Evolutionary conservation across 2,113 vertebrate genomes (phyloP), one percentile per base, ranked within the genome.

Genomic region (Rutilus rutilus): DNA sequence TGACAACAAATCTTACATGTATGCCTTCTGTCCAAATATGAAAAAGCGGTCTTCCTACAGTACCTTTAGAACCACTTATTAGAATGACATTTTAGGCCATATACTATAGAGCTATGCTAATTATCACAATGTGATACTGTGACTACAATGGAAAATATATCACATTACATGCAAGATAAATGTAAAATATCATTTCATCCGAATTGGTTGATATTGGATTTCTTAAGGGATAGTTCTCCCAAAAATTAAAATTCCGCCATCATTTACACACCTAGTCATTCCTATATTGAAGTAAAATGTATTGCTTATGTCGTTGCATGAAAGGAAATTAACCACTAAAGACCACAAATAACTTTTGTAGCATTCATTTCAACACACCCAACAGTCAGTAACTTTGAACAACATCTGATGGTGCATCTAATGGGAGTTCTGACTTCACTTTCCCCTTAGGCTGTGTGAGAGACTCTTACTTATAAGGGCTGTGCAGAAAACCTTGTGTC

Each of bases 401-500:
- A 57, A 60, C 45, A 60, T 60, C 54, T 62, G 52, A 79, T 67
- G 79, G 23, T 81, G 78, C 59, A 19, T 39, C 64, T 50, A 36
- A 81, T 71, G 64, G 42, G 21, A 73, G 54, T n/a, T 82, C 54
- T 82, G 47, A n/a, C 27, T 71, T 79, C 0, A n/a, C 42, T 69
- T 57, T 36, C 17, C 60, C 59, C 52, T 21, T 39, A 25, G 42
- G 75, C 65, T 54, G 2, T 1, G 7, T 39, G 15, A 57, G 76
- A 45, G 33, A 80, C 85, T 71, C 33, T 5, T 59, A 42, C 76
- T 60, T 59, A 30, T 65, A 50, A 78, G 42, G 36, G 36, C n/a
- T 64, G 57, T 81, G 64, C 64, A 84, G 57, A 71, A 15, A 39
- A 78, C 42, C 50, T 59, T 14, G 5, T 57, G 25, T 75, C 81